Evolutionary conservation across 1,140 invertebrate genomes (phyloP).

Genomic region (Drosophila rhopaloa): DNA sequence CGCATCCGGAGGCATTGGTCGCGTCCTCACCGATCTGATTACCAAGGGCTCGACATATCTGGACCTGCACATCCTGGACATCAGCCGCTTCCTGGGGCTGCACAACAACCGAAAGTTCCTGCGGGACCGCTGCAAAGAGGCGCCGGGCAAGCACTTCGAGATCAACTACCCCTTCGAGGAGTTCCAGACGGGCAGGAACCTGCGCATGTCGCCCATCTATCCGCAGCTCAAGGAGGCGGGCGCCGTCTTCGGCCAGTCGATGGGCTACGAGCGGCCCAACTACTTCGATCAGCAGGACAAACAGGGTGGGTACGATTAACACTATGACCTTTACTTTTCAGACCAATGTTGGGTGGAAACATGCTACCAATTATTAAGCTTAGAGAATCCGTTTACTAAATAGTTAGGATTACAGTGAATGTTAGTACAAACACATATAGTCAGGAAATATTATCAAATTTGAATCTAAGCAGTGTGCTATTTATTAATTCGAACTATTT

Average conservation of each 20-base stretch:
- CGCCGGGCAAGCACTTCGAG: constrained; percentile 95
- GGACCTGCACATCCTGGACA: constrained; percentile 96
- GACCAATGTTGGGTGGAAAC: too few relatives aligned
- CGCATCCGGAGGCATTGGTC: constrained; percentile 96
- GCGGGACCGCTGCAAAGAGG: constrained; percentile 96
- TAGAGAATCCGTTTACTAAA: too few relatives aligned
- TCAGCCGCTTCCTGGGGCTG: constrained; percentile 95
- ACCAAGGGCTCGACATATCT: constrained; percentile 92
- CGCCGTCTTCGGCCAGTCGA: constrained; percentile 98
- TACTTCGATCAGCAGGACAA: constrained; percentile 91
- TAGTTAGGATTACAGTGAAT: too few relatives aligned
- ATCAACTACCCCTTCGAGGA: constrained; percentile 93
- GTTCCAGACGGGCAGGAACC: constrained; percentile 94
- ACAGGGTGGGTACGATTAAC: constrained; percentile 83
- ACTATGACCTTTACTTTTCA: too few relatives aligned
- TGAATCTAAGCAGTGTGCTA: too few relatives aligned
- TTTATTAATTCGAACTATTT: too few relatives aligned
- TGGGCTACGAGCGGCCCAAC: constrained; percentile 98
- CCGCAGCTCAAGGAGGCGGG: constrained; percentile 95
- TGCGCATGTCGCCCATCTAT: constrained; percentile 98
- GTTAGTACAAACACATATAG: too few relatives aligned
- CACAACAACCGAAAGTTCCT: constrained; percentile 98
- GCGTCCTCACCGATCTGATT: constrained; percentile 95
- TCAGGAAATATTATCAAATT: too few relatives aligned
- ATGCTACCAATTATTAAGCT: too few relatives aligned